Conservation (phyloP, 1,140 invertebrate species). For the Drosophila aff. region DNA sequence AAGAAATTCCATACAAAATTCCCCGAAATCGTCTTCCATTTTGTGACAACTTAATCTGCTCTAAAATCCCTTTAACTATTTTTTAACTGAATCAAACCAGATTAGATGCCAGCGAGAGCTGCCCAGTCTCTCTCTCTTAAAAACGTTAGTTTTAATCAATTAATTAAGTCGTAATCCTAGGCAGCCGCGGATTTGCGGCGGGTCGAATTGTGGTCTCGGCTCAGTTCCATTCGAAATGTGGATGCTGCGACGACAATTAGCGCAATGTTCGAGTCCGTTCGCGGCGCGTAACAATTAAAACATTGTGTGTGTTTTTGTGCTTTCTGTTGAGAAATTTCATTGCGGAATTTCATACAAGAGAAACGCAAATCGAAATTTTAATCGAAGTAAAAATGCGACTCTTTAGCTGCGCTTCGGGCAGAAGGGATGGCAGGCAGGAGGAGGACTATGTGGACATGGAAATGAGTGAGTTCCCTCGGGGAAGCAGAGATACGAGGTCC, state of each 20-base stretch:
- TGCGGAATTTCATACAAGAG: not conserved
- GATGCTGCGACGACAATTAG: constrained; percentile 80
- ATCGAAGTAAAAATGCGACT: constrained; percentile 47
- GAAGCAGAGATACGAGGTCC: constrained; percentile 44
- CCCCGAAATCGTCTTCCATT: not conserved
- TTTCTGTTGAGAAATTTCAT: not conserved
- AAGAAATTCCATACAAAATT: too few species aligned
- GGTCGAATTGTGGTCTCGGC: constrained; percentile 11
- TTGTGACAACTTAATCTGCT: not conserved
- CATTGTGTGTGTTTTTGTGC: constrained; percentile 14
- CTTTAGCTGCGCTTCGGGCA: constrained; percentile 56
- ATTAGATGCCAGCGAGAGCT: constrained; percentile 18
- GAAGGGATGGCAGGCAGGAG: constrained; percentile 19
- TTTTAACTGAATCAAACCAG: constrained; percentile 28
- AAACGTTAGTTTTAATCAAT: constrained; percentile 73
- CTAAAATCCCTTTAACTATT: not conserved
- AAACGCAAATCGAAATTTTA: not conserved
- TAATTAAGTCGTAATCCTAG: constrained; percentile 69
- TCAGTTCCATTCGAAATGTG: constrained; percentile 75
- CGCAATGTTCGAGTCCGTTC: constrained; percentile 27
- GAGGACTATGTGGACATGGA: constrained; percentile 68
- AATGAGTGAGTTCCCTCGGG: constrained; percentile 67
- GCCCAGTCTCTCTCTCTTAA: constrained; percentile 3
- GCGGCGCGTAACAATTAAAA: constrained; percentile 46
- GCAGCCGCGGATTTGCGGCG: constrained; percentile 31